Evolutionary conservation across 2,113 vertebrate genomes (phyloP).

Genomic region (Oryctolagus cuniculus): mOryCun1.1 NC_091433.1:107686001-107686500

Average conservation of each 20-base stretch:
- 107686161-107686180: neutral
- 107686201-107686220: neutral
- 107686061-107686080: accelerated
- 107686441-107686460: neutral
- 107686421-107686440: neutral
- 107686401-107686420: neutral
- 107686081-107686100: neutral
- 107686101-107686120: neutral
- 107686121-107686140: neutral
- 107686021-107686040: no score
- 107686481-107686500: neutral
- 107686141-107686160: neutral
- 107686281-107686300: neutral
- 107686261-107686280: neutral
- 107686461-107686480: accelerated
- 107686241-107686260: neutral
- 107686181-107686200: neutral
- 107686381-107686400: neutral
- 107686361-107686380: neutral
- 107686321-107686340: no score
- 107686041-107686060: neutral
- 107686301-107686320: neutral
- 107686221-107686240: neutral
- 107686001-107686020: accelerated
- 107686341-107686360: neutral